A percentile compares a stretch with the other conserved stretches of the same genome.
These are phyloP conservation scores for Leptobrachium leishanense DNA, from an alignment of 2,113 vertebrate genomes.

Conservation along the genomic window DNA sequence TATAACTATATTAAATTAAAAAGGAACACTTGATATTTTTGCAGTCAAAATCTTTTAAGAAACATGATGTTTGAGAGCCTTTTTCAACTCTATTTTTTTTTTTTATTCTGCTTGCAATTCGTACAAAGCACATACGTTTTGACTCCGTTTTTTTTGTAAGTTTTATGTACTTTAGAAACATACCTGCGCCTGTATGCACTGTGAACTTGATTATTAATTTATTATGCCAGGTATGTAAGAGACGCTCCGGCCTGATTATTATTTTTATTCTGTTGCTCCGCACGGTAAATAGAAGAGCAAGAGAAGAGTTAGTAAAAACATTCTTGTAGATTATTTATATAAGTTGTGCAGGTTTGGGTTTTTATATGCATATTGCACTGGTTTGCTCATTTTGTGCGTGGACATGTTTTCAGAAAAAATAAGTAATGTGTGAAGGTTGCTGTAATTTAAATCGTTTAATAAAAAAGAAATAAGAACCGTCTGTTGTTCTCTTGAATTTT, in stretches of 20 bases:
- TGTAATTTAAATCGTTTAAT: constrained; percentile 66
- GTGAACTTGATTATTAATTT: constrained; percentile 7
- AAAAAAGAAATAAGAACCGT: constrained; percentile 68
- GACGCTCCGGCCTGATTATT: not conserved
- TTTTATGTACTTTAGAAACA: too few relatives aligned
- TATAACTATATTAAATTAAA: too few relatives aligned
- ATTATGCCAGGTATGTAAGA: constrained; percentile 37
- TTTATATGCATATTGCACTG: constrained; percentile 52
- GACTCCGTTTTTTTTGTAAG: too few relatives aligned
- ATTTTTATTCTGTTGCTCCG: too few relatives aligned
- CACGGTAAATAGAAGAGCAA: not conserved
- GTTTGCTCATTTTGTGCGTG: too few relatives aligned
- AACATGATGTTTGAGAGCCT: too few relatives aligned
- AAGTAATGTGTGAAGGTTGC: constrained; percentile 60
- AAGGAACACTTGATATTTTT: too few relatives aligned
- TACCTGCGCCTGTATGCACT: too few relatives aligned
- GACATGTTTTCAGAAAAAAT: constrained; percentile 45
- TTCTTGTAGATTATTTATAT: constrained; percentile 66
- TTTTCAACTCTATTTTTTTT: too few relatives aligned
- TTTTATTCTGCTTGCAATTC: too few relatives aligned
- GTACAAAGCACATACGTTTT: too few relatives aligned
- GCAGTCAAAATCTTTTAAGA: too few relatives aligned
- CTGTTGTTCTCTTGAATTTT: constrained; percentile 53
- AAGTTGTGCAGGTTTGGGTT: constrained; percentile 63
- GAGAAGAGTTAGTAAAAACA: not conserved